These are phyloP conservation scores for Grallaria varia DNA, from an alignment of 2,113 vertebrate species.

Conservation along the genomic window DNA sequence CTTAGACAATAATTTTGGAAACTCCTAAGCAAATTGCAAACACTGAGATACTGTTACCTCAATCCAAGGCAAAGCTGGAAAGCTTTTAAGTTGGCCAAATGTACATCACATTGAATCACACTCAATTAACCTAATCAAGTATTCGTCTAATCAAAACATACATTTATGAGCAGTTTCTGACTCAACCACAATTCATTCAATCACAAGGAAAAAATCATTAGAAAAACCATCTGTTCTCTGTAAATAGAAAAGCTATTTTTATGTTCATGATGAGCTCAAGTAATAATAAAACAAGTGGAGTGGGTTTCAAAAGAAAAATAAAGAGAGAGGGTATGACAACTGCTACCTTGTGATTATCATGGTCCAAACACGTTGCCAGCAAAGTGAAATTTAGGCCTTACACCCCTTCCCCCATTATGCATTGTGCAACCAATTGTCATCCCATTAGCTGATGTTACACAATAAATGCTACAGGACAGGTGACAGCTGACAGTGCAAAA, in stretches of 20 bases:
- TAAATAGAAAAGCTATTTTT: slow-evolving; percentile 74
- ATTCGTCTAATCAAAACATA: slow-evolving; percentile 50
- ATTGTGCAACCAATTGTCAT: not conserved
- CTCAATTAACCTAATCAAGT: slow-evolving; percentile 55
- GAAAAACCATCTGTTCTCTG: slow-evolving; percentile 72
- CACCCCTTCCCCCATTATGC: not conserved
- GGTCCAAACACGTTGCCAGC: slow-evolving; percentile 16
- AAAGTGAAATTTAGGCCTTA: not conserved
- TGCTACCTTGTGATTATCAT: slow-evolving; percentile 37
- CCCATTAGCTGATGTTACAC: not conserved
- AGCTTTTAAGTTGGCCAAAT: slow-evolving; percentile 15
- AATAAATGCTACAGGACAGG: not conserved
- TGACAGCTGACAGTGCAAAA: no score
- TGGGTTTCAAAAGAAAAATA: slow-evolving; percentile 54
- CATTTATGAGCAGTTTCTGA: slow-evolving; percentile 34
- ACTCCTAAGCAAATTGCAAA: not conserved
- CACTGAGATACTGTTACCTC: not conserved
- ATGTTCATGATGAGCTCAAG: not conserved
- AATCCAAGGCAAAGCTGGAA: not conserved
- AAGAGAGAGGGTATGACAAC: slow-evolving; percentile 54
- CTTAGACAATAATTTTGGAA: not conserved
- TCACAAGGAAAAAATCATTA: slow-evolving; percentile 57
- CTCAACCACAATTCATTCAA: slow-evolving; percentile 48
- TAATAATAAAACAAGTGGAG: slow-evolving; percentile 65
- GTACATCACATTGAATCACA: slow-evolving; percentile 1